Conservation (phyloP, 2,797 vertebrate genomes). For the Eulemur coronatus region DNA sequence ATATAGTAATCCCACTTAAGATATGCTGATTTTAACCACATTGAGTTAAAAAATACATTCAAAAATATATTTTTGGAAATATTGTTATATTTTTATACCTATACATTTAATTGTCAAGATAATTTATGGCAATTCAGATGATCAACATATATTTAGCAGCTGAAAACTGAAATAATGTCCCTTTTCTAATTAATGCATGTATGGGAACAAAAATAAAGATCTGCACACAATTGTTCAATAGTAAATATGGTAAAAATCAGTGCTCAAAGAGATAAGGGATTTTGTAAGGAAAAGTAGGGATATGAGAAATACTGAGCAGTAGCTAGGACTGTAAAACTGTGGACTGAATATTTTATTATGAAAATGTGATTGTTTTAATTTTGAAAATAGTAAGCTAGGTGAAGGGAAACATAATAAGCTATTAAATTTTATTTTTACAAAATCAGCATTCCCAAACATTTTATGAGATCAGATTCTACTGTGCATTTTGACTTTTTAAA, state of each 20-base stretch:
- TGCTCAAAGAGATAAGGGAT: neutral
- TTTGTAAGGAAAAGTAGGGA: neutral
- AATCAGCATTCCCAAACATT: neutral
- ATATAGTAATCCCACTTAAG: neutral
- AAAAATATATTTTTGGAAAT: neutral
- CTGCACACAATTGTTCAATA: neutral
- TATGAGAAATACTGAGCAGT: neutral
- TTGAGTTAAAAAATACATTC: neutral
- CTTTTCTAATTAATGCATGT: neutral
- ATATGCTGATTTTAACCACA: neutral
- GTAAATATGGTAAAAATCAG: neutral
- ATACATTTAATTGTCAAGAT: neutral
- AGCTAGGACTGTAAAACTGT: neutral
- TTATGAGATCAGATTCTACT: neutral
- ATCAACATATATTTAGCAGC: neutral
- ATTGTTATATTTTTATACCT: neutral
- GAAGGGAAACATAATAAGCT: neutral
- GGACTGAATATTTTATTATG: neutral
- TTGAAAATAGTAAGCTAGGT: neutral
- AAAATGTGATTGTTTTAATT: neutral
- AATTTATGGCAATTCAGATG: neutral
- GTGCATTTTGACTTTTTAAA: neutral
- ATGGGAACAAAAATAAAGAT: neutral
- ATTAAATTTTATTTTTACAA: neutral
- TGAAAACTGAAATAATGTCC: neutral